Conservation (phyloP, 2,797 vertebrate species). For the Diplodus sargus region DNA sequence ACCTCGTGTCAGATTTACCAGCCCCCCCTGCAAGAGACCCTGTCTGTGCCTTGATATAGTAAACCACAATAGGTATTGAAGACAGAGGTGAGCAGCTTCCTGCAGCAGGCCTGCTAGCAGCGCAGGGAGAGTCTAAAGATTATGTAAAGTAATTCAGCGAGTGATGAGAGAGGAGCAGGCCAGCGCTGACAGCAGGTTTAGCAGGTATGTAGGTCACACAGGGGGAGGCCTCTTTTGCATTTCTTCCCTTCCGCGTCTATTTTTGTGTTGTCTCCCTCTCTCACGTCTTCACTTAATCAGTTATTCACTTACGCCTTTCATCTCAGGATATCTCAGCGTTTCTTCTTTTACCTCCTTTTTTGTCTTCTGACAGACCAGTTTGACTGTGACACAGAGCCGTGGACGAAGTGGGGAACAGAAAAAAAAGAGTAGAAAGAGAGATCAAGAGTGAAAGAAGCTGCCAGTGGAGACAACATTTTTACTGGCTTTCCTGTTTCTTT, state of each 20-base stretch:
- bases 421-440: conserved; percentile 36
- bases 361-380: conserved; percentile 54
- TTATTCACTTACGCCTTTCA: conserved; percentile 73
- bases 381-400: conserved; percentile 46
- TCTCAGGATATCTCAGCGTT: conserved; percentile 55
- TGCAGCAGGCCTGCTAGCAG: conserved; percentile 51
- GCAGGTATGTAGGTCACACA: conserved; percentile 85
- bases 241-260: conserved; percentile 74
- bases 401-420: conserved; percentile 41
- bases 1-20: conserved; percentile 43
- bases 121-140: conserved; percentile 74
- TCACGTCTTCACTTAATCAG: conserved; percentile 77
- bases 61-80: conserved; percentile 66
- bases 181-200: conserved; percentile 83
- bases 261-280: conserved; percentile 77
- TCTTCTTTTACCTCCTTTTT: conserved; percentile 39
- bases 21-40: conserved; percentile 31
- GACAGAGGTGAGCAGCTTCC: conserved; percentile 54
- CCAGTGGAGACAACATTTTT: conserved; percentile 40
- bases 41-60: conserved; percentile 50
- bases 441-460: conserved; percentile 46
- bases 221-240: conserved; percentile 80
- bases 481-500: conserved; percentile 35
- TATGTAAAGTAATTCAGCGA: conserved; percentile 85
- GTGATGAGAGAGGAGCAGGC: conserved; percentile 81